Conservation (phyloP, 2,888 invertebrate species). For the Lissonota sp. region DNA sequence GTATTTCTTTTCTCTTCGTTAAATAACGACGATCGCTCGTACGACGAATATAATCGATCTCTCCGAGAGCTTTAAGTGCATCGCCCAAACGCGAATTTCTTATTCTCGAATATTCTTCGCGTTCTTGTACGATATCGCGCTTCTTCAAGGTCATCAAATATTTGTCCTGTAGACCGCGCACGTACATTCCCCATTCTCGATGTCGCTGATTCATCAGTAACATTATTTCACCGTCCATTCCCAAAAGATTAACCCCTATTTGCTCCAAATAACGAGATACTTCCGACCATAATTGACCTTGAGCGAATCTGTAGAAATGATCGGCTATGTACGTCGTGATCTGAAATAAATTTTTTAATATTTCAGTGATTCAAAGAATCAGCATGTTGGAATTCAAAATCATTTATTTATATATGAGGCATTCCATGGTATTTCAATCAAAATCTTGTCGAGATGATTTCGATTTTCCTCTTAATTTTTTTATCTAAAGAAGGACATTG, state of each 20-base stretch:
- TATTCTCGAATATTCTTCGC: constrained; percentile 78
- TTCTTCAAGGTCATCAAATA: constrained; percentile 72
- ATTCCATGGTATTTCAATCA: too few species aligned
- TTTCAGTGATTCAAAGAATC: not conserved
- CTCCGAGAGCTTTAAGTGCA: constrained; percentile 80
- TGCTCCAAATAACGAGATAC: constrained; percentile 79
- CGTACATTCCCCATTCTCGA: constrained; percentile 78
- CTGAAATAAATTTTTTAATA: constrained; percentile 69
- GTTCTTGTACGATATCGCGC: constrained; percentile 79
- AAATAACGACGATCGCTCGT: constrained; percentile 81
- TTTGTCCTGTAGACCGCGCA: constrained; percentile 79
- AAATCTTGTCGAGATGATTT: too few species aligned
- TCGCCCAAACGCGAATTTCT: constrained; percentile 79
- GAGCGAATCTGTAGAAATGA: constrained; percentile 83
- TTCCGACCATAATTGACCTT: constrained; percentile 84
- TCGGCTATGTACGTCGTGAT: constrained; percentile 83
- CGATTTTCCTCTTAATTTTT: too few species aligned
- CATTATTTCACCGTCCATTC: constrained; percentile 81
- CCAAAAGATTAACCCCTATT: constrained; percentile 79
- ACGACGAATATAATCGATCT: constrained; percentile 82
- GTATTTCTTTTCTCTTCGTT: constrained; percentile 73
- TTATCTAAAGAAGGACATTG: too few species aligned
- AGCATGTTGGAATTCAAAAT: too few species aligned
- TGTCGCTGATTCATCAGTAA: constrained; percentile 79
- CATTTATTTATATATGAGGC: too few species aligned